Conservation (phyloP, 2,888 invertebrate species). For the Eupithecia subumbrata region DNA sequence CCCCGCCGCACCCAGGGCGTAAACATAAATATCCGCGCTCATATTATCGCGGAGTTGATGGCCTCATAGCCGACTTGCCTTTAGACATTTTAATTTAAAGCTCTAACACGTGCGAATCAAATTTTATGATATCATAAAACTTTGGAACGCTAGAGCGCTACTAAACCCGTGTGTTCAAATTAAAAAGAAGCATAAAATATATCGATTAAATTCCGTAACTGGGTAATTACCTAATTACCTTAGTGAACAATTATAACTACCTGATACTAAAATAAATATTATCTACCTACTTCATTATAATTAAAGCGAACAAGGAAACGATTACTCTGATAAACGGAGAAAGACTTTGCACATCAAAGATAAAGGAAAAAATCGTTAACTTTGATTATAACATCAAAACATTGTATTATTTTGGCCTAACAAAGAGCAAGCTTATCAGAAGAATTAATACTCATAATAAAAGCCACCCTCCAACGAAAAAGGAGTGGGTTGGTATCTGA, state of each 20-base stretch:
- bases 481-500: conserved; percentile 45
- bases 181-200: not conserved
- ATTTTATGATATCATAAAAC: conserved; percentile 54
- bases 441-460: conserved; percentile 60
- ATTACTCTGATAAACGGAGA: not conserved
- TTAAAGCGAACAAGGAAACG: not conserved
- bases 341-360: conserved; percentile 24
- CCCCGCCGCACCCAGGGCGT: conserved; percentile 40
- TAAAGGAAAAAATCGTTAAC: conserved; percentile 62
- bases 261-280: conserved; percentile 1
- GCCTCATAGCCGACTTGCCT: conserved; percentile 53
- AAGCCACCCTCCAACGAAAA: conserved; percentile 51
- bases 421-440: conserved; percentile 65
- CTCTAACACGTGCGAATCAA: conserved; percentile 54
- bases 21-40: conserved; percentile 51
- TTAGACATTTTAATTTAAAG: conserved; percentile 62
- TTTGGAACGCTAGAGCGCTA: conserved; percentile 22
- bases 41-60: conserved; percentile 59
- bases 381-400: conserved; percentile 67
- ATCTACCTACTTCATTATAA: not conserved
- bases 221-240: not conserved
- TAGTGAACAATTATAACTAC: not conserved
- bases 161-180: conserved; percentile 9
- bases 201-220: not conserved
- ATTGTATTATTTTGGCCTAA: conserved; percentile 57